Base-by-base conservation (phyloP, 2,888 invertebrate genomes). In the Drosophila kambysellisi region DNA sequence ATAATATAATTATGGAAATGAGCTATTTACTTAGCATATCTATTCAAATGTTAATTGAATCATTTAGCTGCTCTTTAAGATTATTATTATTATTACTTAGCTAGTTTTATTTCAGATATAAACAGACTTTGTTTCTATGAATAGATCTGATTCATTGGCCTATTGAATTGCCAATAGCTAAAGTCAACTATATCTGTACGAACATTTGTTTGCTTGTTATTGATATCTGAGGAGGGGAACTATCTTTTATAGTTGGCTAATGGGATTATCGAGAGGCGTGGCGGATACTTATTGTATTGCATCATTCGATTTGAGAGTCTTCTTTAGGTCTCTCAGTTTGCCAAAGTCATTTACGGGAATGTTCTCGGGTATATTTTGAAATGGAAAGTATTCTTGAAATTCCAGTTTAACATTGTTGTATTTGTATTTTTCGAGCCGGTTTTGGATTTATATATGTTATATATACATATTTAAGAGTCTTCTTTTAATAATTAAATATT, bases 1-100 rank as follows among this genome's bases (percentile, higher is more conserved):
- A 15, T 46, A 60, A 54, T 58, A 41, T 9, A 39, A 39, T 50
- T 25, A 63, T 50, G 32, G 11, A 46, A 62, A 61, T 51, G 56
- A 17, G 15, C 50, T 9, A 11, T 54, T 64, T 60, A 69, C 60
- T 67, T 59, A 67, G 52, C 48, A 41, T 59, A 33, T 60, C 52
- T 50, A 52, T 64, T 61, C 32, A 65, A 62, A 68, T 68, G 62
- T 20, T 57, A 67, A 78, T 70, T 50, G 69, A 76, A 30, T 69
- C 46, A 64, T 80, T 69, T 48, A 50, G 25, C 25, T 59, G n/a
- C 25, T 25, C 4, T 43, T 50, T 3, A 17, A 17, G 25, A 29
- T 33, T 46, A 41, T 8, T 53, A 11, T 17, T 4, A 39, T 12
- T 39, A 12, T 32, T 39, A 54, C 4, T 35, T 9, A 29, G 25